Evolutionary conservation across 2,888 invertebrate species (phyloP).

Genomic region (Torymus texanus): DNA sequence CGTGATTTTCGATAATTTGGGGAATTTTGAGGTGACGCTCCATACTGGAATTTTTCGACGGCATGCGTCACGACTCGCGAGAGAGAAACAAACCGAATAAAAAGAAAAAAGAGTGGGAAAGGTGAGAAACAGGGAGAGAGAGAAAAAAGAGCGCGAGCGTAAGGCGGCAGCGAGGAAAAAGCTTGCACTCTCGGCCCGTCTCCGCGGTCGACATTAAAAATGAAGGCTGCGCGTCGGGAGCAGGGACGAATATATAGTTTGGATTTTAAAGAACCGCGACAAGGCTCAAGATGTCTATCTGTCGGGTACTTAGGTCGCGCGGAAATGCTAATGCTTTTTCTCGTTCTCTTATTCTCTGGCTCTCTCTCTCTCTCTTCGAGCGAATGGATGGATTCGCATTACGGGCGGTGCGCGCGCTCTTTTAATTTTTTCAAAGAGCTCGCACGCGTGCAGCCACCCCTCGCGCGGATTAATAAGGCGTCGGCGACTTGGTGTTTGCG

Average conservation of each 20-base stretch:
- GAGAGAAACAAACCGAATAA: too few relatives aligned
- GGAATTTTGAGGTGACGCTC: too few relatives aligned
- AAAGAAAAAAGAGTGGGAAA: background rate
- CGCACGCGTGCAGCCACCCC: slow-evolving; percentile 55
- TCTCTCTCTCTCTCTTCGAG: slow-evolving; percentile 1
- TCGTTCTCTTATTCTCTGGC: slow-evolving; percentile 29
- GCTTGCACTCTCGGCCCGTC: background rate
- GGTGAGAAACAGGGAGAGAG: background rate
- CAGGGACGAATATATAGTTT: slow-evolving; percentile 59
- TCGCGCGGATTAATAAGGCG: slow-evolving; percentile 74
- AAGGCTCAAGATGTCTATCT: slow-evolving; percentile 72
- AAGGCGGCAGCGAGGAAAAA: background rate
- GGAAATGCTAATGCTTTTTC: slow-evolving; percentile 69
- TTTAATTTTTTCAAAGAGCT: slow-evolving; percentile 74
- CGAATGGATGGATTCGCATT: slow-evolving; percentile 74
- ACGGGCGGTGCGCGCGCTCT: slow-evolving; percentile 70
- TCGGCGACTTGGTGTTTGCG: slow-evolving; percentile 60
- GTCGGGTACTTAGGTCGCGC: slow-evolving; percentile 69
- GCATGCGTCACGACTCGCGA: too few relatives aligned
- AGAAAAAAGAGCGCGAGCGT: background rate
- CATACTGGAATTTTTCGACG: too few relatives aligned
- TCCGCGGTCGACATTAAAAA: slow-evolving; percentile 61
- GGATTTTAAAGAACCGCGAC: slow-evolving; percentile 71
- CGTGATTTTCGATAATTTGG: too few relatives aligned
- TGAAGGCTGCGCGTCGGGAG: slow-evolving; percentile 57